phyloP scores from a whole-genome alignment of 2,797 vertebrate species.

The Centroberyx gerrardi region DNA sequence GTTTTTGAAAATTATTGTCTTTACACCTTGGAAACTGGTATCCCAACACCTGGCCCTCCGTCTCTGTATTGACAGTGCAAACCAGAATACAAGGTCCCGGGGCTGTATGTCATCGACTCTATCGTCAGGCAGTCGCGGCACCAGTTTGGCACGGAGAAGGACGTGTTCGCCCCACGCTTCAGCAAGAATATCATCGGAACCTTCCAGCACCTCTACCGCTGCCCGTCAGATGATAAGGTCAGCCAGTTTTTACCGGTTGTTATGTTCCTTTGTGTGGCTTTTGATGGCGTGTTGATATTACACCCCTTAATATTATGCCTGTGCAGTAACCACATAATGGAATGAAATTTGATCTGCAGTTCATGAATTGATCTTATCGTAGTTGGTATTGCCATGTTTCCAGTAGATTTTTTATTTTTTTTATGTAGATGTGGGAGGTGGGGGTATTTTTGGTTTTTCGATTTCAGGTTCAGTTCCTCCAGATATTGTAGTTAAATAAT shows the following conservation, averaged over 20 bases:
- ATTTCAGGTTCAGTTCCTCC: no score
- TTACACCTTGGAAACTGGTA: background rate
- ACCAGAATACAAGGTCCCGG: conserved; percentile 99
- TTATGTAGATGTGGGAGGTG: no score
- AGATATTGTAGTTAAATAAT: no score
- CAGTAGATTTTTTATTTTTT: background rate
- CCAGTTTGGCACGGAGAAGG: conserved; percentile 98
- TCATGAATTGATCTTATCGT: no score
- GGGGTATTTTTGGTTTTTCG: no score
- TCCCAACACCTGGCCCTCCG: conserved; percentile 9
- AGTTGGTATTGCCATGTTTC: background rate
- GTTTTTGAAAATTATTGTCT: background rate
- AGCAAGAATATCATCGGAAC: conserved; percentile 99
- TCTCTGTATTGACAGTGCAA: conserved; percentile 89
- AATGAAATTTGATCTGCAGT: no score
- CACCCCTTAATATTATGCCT: background rate
- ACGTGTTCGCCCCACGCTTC: conserved; percentile 98
- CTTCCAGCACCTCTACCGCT: conserved; percentile 98
- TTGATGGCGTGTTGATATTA: background rate
- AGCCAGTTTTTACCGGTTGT: conserved; percentile 28
- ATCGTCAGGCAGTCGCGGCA: conserved; percentile 98
- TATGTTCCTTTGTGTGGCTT: conserved; percentile 10
- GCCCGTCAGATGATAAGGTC: conserved; percentile 98
- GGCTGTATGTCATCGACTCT: conserved; percentile 98
- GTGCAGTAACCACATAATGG: background rate